Conservation (phyloP, 2,888 invertebrate genomes). For the Cantharis rufa region DNA sequence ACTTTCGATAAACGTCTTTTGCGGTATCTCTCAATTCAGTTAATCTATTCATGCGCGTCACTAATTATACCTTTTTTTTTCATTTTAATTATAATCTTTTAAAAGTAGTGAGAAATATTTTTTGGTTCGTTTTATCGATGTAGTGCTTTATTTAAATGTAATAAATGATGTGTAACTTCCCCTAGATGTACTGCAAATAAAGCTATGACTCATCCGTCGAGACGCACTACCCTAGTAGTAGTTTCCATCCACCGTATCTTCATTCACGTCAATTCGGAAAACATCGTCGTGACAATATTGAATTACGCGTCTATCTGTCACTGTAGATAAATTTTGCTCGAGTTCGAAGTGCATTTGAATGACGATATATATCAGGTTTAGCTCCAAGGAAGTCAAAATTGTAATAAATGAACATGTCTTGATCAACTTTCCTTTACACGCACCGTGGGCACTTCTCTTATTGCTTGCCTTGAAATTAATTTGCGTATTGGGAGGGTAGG, state of each 20-base stretch:
- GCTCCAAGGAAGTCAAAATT: neutral
- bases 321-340: neutral
- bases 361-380: neutral
- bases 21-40: too few relatives aligned
- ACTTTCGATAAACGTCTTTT: too few relatives aligned
- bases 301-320: neutral
- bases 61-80: too few relatives aligned
- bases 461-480: neutral
- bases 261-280: slow-evolving; percentile 12
- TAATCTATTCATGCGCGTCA: too few relatives aligned
- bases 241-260: slow-evolving; percentile 12
- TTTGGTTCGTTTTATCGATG: neutral
- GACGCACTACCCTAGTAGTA: slow-evolving; percentile 26
- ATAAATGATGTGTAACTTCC: slow-evolving; percentile 26
- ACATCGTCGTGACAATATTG: neutral
- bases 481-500: neutral
- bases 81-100: too few relatives aligned
- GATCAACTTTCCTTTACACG: neutral
- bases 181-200: slow-evolving; percentile 23
- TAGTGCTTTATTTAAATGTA: slow-evolving; percentile 8
- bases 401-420: neutral
- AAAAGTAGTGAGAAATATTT: neutral
- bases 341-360: neutral
- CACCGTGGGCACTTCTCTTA: neutral
- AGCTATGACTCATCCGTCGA: slow-evolving; percentile 31